Evolutionary conservation across 2,888 invertebrate genomes (phyloP), one percentile per base, ranked within the genome.

Genomic region (Chromoteleia sp.): DNA sequence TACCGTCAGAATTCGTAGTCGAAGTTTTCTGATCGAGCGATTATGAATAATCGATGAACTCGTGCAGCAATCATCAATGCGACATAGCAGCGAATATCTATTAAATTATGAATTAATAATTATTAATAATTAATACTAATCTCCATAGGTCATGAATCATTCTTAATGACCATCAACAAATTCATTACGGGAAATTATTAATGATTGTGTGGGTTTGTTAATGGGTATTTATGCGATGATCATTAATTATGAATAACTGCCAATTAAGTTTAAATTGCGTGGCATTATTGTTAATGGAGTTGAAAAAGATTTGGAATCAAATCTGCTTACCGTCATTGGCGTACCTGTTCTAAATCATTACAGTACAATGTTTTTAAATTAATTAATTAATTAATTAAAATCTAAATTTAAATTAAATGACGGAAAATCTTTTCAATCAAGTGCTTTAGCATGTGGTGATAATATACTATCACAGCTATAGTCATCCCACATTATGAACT

Each of bases 141-240:
- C 12, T 12, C 21, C 21, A 8, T 6, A 12, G 41, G 3, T 39
- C 14, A 17, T 41, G 39, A 58, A 58, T 58, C 39, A 58, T 58
- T 39, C 39, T 25, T 21, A 41, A 58, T 39, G 21, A 25, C 12
- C 14, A 25, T 29, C 50, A 29, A 29, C 25, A 25, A 50, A 25
- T 50, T 21, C 12, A 50, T 50, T 50, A 14, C 12, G 12, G 2
- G 3, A 14, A 50, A 50, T 25, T 29, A 50, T 50, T 50, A 43
- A 43, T 43, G 7, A 14, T n/a, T 50, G 10, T 25, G 5, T 12
- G 12, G 25, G 12, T 1, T 50, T 50, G 14, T 25, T 50, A 14
- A 50, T 50, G 21, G 12, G 19, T 56, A 36, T 36, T 36, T 36
- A 19, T 25, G 14, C 2, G 12, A 33, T 54, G 54, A 54, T 10